Evolutionary conservation across 1,140 invertebrate species (phyloP).

Genomic region (Drosophila nigrodunni): DNA sequence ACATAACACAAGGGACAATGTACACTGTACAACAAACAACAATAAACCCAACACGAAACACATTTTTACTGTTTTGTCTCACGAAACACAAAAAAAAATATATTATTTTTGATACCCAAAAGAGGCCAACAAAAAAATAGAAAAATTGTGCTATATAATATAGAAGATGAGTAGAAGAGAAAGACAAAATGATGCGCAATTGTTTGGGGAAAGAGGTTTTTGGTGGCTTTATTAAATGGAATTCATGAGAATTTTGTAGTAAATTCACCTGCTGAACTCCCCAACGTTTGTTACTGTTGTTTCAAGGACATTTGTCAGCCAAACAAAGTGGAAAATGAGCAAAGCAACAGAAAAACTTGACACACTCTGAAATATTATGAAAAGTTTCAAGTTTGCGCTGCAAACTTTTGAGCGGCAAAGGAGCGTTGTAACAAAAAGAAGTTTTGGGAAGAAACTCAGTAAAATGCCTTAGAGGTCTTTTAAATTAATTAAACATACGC

Average conservation of each 20-base stretch:
- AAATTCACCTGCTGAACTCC: background rate
- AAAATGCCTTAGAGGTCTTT: too few relatives aligned
- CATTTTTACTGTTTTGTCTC: constrained; percentile 39
- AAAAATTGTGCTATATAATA: background rate
- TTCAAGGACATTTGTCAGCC: constrained; percentile 49
- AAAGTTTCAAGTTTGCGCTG: too few relatives aligned
- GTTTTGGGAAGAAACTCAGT: too few relatives aligned
- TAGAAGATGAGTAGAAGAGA: background rate
- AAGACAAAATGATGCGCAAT: constrained; percentile 4
- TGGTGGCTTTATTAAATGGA: constrained; percentile 1
- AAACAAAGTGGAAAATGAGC: constrained; percentile 19
- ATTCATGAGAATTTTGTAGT: background rate
- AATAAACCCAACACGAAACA: constrained; percentile 18
- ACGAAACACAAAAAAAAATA: constrained; percentile 31
- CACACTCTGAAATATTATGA: background rate
- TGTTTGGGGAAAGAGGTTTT: background rate
- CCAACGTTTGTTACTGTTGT: constrained; percentile 7
- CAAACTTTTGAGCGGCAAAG: too few relatives aligned
- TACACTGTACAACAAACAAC: constrained; percentile 1
- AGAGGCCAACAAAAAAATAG: constrained; percentile 26
- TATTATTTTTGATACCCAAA: constrained; percentile 40
- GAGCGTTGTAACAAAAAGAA: too few relatives aligned
- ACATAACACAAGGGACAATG: background rate
- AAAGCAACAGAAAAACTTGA: constrained; percentile 16
- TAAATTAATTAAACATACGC: too few relatives aligned